phyloP scores from a whole-genome alignment of 2,888 invertebrate genomes.

The Myopa tessellatipennis region DNA sequence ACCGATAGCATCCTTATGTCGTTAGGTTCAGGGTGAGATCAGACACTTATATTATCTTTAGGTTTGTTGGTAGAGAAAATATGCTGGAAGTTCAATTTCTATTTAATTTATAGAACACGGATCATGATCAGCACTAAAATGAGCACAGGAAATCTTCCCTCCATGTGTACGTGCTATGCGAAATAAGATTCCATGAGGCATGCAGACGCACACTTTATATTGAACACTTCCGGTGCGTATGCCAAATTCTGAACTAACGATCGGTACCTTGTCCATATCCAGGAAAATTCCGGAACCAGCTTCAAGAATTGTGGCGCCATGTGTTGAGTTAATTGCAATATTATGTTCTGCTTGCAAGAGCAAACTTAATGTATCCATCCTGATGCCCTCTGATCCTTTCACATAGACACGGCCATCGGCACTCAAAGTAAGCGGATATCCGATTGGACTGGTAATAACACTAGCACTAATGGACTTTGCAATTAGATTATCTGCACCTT shows the following conservation, averaged over 20 bases:
- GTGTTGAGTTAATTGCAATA: conserved; percentile 81
- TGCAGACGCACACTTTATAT: conserved; percentile 90
- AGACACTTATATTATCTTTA: no score
- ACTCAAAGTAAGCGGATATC: conserved; percentile 75
- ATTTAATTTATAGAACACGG: conserved; percentile 57
- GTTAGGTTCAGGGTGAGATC: no score
- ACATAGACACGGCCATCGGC: conserved; percentile 77
- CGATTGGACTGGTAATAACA: conserved; percentile 79
- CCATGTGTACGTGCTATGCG: conserved; percentile 73
- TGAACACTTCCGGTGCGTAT: conserved; percentile 71
- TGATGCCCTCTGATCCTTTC: conserved; percentile 84
- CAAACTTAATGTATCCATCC: conserved; percentile 78
- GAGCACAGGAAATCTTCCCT: conserved; percentile 64
- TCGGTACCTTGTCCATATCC: conserved; percentile 78
- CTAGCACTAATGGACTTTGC: conserved; percentile 78
- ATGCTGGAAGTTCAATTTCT: neutral
- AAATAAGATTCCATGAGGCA: conserved; percentile 88
- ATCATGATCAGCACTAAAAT: conserved; percentile 63
- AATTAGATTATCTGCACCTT: conserved; percentile 74
- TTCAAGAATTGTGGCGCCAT: conserved; percentile 79
- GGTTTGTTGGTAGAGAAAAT: no score
- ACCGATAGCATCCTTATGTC: no score
- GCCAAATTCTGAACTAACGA: conserved; percentile 70
- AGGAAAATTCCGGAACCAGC: conserved; percentile 79
- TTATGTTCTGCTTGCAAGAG: conserved; percentile 84